These are phyloP conservation scores for Babyrousa celebensis DNA, from an alignment of 2,797 vertebrate genomes.

Conservation along the genomic window DNA sequence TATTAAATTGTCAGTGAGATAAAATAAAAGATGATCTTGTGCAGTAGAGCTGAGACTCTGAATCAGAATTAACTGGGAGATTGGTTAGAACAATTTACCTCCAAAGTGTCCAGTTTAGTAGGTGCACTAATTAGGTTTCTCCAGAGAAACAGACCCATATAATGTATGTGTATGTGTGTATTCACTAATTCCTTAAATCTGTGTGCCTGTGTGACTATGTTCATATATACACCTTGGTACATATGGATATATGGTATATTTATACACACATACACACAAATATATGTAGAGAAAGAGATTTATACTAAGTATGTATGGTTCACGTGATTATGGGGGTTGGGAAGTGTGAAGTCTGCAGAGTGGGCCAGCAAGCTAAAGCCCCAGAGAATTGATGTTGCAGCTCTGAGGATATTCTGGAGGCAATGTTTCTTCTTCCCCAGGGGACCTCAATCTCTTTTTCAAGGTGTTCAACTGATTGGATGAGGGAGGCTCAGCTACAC, in stretches of 20 bases:
- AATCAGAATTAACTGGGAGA: background rate
- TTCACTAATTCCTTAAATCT: background rate
- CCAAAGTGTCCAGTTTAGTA: background rate
- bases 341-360: background rate
- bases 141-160: background rate
- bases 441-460: background rate
- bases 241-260: background rate
- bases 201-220: background rate
- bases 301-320: background rate
- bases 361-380: background rate
- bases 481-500: background rate
- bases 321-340: background rate
- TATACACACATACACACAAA: no score
- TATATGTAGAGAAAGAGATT: fast-evolving
- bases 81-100: background rate
- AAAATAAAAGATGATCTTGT: background rate
- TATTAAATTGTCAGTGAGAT: background rate
- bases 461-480: background rate
- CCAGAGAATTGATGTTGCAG: background rate
- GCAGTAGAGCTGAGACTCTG: background rate
- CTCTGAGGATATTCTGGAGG: background rate
- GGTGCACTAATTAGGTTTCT: background rate
- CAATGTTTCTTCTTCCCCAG: background rate
- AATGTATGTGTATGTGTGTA: background rate
- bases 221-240: no score